phyloP scores from a whole-genome alignment of 2,888 invertebrate genomes.

The Himalopsyche japonica region DNA sequence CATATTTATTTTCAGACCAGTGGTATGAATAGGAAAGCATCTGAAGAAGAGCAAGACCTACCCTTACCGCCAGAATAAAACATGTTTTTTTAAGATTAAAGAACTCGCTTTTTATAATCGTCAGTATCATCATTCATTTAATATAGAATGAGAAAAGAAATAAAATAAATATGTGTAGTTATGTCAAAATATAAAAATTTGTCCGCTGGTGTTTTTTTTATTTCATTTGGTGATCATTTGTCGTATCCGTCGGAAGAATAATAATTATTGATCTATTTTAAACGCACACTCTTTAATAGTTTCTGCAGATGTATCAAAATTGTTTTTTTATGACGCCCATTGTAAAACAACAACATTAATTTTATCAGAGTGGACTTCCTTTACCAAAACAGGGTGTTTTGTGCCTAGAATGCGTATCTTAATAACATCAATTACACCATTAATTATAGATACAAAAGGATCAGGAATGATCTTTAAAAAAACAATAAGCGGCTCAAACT shows the following conservation, averaged over 20 bases:
- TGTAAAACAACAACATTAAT: neutral
- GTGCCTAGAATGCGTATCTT: neutral
- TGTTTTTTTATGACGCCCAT: neutral
- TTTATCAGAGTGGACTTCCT: neutral
- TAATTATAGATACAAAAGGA: no score
- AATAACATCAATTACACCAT: no score
- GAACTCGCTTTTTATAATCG: neutral
- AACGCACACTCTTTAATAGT: neutral
- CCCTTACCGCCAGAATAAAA: conserved; percentile 55
- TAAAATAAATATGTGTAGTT: no score
- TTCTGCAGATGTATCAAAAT: neutral
- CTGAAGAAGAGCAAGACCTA: conserved; percentile 46
- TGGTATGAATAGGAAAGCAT: conserved; percentile 50
- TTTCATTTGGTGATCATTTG: no score
- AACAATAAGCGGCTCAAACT: no score
- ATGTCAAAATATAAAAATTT: no score
- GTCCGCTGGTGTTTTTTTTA: no score
- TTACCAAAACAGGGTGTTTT: neutral
- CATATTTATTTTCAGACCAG: conserved; percentile 44
- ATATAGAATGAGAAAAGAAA: no score
- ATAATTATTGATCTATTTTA: neutral
- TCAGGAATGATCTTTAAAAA: no score
- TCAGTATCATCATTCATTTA: no score
- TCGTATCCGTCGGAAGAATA: neutral
- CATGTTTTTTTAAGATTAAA: neutral